Conservation (phyloP, 2,797 vertebrate species). For the Syngnathus rostellatus region DNA sequence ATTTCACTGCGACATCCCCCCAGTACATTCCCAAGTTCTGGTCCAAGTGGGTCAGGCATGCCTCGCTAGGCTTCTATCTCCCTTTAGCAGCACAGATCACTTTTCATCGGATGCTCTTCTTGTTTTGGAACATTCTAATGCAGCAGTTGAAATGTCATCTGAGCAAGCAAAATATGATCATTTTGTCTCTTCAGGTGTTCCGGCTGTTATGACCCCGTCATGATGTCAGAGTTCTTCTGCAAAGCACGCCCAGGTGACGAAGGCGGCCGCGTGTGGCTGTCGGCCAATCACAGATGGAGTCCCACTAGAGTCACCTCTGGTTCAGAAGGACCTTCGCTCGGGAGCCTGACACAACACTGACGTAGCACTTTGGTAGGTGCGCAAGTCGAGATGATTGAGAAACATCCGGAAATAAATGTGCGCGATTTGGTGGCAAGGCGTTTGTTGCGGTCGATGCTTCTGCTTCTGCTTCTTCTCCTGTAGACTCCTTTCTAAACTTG, state of each 20-base stretch:
- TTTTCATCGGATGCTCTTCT: background rate
- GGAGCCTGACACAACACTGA: conserved; percentile 55
- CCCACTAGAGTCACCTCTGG: conserved; percentile 43
- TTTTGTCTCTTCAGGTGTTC: conserved; percentile 31
- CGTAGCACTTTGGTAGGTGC: conserved; percentile 40
- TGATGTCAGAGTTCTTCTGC: conserved; percentile 56
- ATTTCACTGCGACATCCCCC: conserved; percentile 29
- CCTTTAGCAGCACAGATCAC: conserved; percentile 11
- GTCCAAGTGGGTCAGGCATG: conserved; percentile 58
- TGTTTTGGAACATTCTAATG: too few species aligned
- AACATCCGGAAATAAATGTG: background rate
- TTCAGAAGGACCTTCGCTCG: conserved; percentile 37
- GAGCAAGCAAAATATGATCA: too few species aligned
- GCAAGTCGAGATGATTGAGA: background rate
- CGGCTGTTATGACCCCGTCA: conserved; percentile 62
- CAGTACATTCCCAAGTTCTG: conserved; percentile 56
- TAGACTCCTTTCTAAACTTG: conserved; percentile 4
- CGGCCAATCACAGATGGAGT: conserved; percentile 52
- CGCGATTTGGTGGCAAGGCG: background rate
- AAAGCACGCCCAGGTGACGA: conserved; percentile 54
- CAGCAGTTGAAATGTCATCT: too few species aligned
- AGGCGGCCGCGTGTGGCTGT: conserved; percentile 56
- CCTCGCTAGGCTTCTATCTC: conserved; percentile 27
- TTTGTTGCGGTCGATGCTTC: conserved; percentile 15
- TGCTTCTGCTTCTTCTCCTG: conserved; percentile 14